Base-by-base conservation (phyloP, 2,888 invertebrate species). In the Hirtodrosophila cameraria region DNA sequence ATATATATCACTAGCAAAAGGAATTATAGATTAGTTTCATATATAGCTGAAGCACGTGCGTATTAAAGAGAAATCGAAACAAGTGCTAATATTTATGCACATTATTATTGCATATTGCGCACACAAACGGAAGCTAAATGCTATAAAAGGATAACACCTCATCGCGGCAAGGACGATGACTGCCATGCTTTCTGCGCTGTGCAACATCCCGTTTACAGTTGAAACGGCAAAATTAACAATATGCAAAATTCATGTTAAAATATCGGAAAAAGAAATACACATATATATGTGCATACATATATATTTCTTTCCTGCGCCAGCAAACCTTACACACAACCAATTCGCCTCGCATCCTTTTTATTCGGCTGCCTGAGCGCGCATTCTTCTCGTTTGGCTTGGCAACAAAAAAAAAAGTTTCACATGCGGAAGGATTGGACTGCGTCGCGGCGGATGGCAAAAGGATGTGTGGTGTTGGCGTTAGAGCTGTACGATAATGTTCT, bases 261-360 rank as follows among this genome's bases (percentile, higher is more conserved):
- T 87, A 87, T 88, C 88, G 81, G 87, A 88, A 87, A 84, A 88
- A n/a, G n/a, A n/a, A n/a, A n/a, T n/a, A n/a, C n/a, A n/a, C n/a
- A n/a, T n/a, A n/a, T n/a, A n/a, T n/a, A n/a, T n/a, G 77, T 75
- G n/a, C n/a, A n/a, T n/a, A n/a, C n/a, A n/a, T n/a, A 78, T 79
- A 74, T 77, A 74, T 79, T 70, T 84, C 86, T 84, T 76, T 82
- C 48, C 76, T 71, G 68, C 63, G 43, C 76, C 39, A 72, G 84
- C 80, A 86, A 86, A 74, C 74, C 74, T 86, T 67, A 15, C 59
- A n/a, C n/a, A n/a, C 54, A 48, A 42, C 57, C 66, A 62, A n/a
- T 42, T 55, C 58, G 46, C 36, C 13, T 38, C 16, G 33, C 59
- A 28, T 45, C 50, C 50, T 46, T 42, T 50, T 63, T 63, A 74